Evolutionary conservation across 2,113 vertebrate genomes (phyloP).

Genomic region (Phycodurus eques): DNA sequence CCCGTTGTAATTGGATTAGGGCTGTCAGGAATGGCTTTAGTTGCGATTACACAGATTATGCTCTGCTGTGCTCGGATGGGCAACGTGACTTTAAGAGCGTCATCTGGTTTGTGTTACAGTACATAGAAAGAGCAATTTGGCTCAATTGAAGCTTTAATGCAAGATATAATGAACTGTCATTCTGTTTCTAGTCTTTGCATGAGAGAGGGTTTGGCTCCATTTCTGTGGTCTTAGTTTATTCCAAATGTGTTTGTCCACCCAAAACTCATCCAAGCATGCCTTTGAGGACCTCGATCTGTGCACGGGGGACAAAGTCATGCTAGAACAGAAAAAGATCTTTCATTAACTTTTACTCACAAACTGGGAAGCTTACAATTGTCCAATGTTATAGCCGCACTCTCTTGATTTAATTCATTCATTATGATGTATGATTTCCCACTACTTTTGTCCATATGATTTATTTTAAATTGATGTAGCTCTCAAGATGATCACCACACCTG

Average conservation of each 20-base stretch:
- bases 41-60: slow-evolving; percentile 70
- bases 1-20: slow-evolving; percentile 66
- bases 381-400: not conserved
- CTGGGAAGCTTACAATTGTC: not conserved
- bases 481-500: slow-evolving; percentile 32
- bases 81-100: slow-evolving; percentile 53
- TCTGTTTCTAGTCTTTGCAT: not conserved
- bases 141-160: not conserved
- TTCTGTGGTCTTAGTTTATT: not conserved
- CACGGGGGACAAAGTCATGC: not conserved
- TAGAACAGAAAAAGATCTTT: not conserved
- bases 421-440: not conserved
- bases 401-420: not conserved
- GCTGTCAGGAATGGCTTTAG: slow-evolving; percentile 55
- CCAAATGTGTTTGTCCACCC: not conserved
- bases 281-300: not conserved
- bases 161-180: not conserved
- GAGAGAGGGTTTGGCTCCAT: not conserved
- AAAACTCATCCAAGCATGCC: slow-evolving; percentile 2
- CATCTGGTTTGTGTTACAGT: slow-evolving; percentile 40
- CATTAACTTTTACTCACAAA: not conserved
- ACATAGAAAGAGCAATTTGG: slow-evolving; percentile 31
- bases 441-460: not conserved
- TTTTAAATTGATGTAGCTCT: not conserved
- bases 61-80: slow-evolving; percentile 49